Conservation (phyloP, 2,888 invertebrate species). For the Adineta ricciae region DNA sequence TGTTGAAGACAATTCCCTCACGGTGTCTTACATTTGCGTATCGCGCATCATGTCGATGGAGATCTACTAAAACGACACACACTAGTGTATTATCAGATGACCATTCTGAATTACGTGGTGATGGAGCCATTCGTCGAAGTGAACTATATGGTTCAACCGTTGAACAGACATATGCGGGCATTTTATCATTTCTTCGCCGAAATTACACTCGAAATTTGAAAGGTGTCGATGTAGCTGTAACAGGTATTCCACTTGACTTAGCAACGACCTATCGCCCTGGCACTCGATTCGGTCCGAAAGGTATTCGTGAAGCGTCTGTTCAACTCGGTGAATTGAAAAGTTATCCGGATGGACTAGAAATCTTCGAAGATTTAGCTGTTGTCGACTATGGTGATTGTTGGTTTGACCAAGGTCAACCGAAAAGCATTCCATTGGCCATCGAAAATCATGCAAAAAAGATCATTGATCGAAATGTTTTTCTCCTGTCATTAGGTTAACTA, state of each 20-base stretch:
- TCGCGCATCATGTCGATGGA: neutral
- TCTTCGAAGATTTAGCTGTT: neutral
- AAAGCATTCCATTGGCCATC: neutral
- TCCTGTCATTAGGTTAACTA: neutral
- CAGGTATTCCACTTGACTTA: constrained; percentile 46
- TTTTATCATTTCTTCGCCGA: constrained; percentile 16
- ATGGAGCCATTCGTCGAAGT: neutral
- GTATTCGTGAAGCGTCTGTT: constrained; percentile 46
- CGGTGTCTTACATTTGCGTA: neutral
- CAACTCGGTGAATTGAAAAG: constrained; percentile 7
- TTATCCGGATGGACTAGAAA: neutral
- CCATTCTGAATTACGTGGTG: neutral
- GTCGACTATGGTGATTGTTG: constrained; percentile 16
- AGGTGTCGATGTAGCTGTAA: constrained; percentile 46
- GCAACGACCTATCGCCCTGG: constrained; percentile 47
- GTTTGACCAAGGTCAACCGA: neutral
- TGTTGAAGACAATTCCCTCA: neutral
- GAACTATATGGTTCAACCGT: neutral
- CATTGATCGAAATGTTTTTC: neutral
- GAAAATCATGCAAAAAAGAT: neutral
- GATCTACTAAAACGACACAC: neutral
- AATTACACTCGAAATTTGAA: constrained; percentile 9
- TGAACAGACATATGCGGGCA: neutral
- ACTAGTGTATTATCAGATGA: neutral
- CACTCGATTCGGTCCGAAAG: constrained; percentile 45